Evolutionary conservation across 2,113 vertebrate genomes (phyloP), one percentile per base, ranked within the genome.

Genomic region (Pionites leucogaster): DNA sequence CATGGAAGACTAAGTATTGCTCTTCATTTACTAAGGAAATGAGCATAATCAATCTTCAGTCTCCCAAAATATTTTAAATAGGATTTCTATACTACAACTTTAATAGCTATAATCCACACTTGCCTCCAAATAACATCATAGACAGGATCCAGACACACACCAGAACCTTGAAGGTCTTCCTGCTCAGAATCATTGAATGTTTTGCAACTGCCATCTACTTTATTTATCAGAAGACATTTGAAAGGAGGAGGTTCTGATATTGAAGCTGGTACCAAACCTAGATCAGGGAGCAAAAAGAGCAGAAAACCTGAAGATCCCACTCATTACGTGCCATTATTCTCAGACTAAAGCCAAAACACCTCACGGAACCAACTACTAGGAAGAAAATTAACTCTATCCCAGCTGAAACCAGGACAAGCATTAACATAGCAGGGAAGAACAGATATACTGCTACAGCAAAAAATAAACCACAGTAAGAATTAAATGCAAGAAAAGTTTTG

Each of bases 61-160:
- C 37, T 35, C 7, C 3, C 23, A 47, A 87, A 81, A 8, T n/a
- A 80, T 33, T 88, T 80, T 39, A 2, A 15, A 22, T 72, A 55
- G 3, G 0, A 74, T 25, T 90, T 88, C 17, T 67, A 13, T 27
- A 77, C 29, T 71, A 80, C 3, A 14, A 37, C 13, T 85, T 88
- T 31, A 88, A 68, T 52, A 94, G 70, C 81, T 78, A 31, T 85
- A 95, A 95, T 67, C 37, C 92, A 95, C 33, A 92, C 98, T 98
- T 97, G 99, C 99, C 99, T 99, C 99, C 99, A 99, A 96, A 99
- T 99, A 96, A 99, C 99, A 97, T 99, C 99, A 98, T 99, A 99
- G 70, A 99, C 99, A 70, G 99, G 99, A 97, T 99, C 99, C 94
- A 99, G 98, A 97, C 99, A 99, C 29, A 99, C 98, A 83, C 99